Base-by-base conservation (phyloP, 2,113 vertebrate genomes). In the Oxygymnocypris stewartii region DNA sequence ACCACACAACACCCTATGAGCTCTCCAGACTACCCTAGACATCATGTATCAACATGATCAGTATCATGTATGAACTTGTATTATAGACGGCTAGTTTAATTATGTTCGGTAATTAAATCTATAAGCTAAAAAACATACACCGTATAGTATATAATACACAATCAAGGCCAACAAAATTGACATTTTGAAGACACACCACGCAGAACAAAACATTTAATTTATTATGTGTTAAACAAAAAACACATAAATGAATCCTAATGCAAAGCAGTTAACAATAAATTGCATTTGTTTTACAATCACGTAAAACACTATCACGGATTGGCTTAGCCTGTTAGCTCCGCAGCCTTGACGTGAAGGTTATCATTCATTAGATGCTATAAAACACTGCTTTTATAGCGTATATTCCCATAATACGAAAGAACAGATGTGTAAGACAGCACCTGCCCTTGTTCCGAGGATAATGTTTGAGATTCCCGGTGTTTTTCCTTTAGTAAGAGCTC, bases 381-480 rank as follows among this genome's bases (percentile, higher is more conserved):
- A 28, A 71, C 28, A 7, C 16, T 51, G 12, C 11, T 8, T 49
- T 49, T 3, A 35, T 8, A 25, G 14, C 7, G 1, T 7, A 9
- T 9, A 71, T 35, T 37, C 1, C 11, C 1, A 59, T 44, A 47
- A 47, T 2, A 25, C 14, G 0, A 20, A 11, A 12, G 0, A 16
- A 0, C 2, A 8, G 5, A 35, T 1, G n/a, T 2, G 2, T n/a
- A 31, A 35, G 25, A 54, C 67, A 25, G 91, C 95, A 97, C 97
- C 96, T 92, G 95, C 93, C 65, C 95, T 92, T 13, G 90, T 86
- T 49, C 88, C 93, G 2, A 89, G 86, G 59, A 94, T 14, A 40
- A 92, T 67, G 4, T 88, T 80, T 87, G 51, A 84, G 87, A 92
- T 5, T 4, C 88, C 86, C 57, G 85, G 28, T 11, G 86, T 54